phyloP scores from a whole-genome alignment of 2,797 vertebrate genomes.

The Hemibagrus guttatus region DNA sequence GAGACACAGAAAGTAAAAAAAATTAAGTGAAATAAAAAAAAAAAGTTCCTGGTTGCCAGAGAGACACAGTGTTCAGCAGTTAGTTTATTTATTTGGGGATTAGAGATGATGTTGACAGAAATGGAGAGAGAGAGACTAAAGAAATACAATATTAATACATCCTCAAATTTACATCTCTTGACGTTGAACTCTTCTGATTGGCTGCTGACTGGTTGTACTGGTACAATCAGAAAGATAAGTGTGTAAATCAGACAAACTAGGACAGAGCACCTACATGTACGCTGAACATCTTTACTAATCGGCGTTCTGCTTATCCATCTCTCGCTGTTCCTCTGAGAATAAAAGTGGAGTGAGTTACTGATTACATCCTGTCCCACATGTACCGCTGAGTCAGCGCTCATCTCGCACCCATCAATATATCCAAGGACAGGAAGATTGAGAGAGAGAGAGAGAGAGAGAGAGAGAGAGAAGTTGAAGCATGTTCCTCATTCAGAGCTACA shows the following conservation, averaged over 20 bases:
- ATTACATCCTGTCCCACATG: constrained; percentile 20
- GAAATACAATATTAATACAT: neutral
- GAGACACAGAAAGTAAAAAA: neutral
- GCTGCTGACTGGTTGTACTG: neutral
- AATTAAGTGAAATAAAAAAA: neutral
- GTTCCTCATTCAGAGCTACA: neutral
- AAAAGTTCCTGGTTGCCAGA: neutral
- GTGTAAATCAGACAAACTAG: constrained; percentile 56
- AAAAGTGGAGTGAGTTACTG: neutral
- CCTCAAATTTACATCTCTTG: neutral
- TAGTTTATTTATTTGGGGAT: neutral
- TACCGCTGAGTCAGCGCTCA: constrained; percentile 15
- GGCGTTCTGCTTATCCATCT: constrained; percentile 14
- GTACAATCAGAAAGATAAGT: constrained; percentile 27
- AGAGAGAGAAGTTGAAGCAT: neutral
- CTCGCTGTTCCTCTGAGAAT: neutral
- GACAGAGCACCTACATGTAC: constrained; percentile 58
- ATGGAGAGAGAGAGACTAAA: neutral
- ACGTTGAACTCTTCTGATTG: neutral
- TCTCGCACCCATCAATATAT: neutral
- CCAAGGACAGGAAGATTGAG: constrained; percentile 4
- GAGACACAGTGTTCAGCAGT: neutral
- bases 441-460: neutral
- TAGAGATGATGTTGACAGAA: neutral
- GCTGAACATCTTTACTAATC: constrained; percentile 60